Percentiles rank a stretch among this genome's conserved stretches.
Conservation (phyloP, 2,797 vertebrate species). For the Scolopax rusticola region DNA sequence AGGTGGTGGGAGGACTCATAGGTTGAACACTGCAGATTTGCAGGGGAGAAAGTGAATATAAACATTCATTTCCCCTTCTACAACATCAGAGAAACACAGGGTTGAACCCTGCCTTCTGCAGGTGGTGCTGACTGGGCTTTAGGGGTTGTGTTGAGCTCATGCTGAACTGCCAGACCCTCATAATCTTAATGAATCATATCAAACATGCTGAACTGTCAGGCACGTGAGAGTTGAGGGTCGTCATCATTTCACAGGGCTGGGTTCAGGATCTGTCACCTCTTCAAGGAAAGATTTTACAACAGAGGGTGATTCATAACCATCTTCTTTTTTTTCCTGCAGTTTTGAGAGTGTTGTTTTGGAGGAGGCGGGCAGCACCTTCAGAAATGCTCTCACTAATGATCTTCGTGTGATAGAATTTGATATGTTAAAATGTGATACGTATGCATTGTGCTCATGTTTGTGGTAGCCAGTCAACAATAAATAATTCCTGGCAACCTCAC, state of each 20-base stretch:
- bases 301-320: not conserved
- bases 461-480: not conserved
- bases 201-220: not conserved
- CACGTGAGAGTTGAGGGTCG: not conserved
- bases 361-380: not conserved
- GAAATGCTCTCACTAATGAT: not conserved
- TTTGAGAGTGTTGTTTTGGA: not conserved
- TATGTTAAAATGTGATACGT: not conserved
- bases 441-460: not conserved
- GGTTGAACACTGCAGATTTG: not conserved
- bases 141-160: not conserved
- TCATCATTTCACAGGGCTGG: not conserved
- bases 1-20: not conserved
- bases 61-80: not conserved
- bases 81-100: not conserved
- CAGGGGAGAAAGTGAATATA: not conserved
- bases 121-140: not conserved
- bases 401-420: not conserved
- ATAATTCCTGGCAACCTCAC: slow-evolving; percentile 21
- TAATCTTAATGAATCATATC: not conserved
- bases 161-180: not conserved
- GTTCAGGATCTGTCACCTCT: not conserved
- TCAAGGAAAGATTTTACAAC: not conserved
- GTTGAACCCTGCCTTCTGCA: not conserved
- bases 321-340: not conserved